These are phyloP conservation scores for Hystrix cristata DNA, from an alignment of 2,113 vertebrate species.

Conservation along the genomic window DNA sequence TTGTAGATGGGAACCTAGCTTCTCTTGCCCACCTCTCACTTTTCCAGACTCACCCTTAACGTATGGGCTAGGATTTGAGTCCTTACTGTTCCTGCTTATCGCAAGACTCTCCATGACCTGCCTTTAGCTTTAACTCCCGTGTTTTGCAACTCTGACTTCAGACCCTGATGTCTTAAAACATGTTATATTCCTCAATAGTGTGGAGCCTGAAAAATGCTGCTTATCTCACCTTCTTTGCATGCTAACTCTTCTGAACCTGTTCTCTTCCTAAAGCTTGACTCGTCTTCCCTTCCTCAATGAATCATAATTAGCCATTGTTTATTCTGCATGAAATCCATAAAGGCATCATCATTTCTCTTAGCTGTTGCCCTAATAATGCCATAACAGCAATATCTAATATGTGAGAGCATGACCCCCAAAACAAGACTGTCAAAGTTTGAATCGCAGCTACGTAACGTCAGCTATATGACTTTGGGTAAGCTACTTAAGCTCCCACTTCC, in stretches of 20 bases:
- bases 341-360: background rate
- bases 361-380: background rate
- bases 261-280: background rate
- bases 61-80: background rate
- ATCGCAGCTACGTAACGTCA: background rate
- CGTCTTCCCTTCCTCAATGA: background rate
- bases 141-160: background rate
- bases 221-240: background rate
- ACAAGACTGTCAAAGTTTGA: background rate
- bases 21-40: background rate
- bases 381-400: background rate
- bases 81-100: background rate
- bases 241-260: background rate
- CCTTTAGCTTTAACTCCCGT: background rate
- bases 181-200: background rate
- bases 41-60: background rate
- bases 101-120: background rate
- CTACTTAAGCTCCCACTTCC: background rate
- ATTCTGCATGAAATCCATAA: background rate
- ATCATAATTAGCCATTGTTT: background rate
- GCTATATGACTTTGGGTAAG: background rate
- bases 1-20: background rate
- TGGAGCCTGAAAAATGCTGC: background rate
- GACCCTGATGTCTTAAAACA: background rate
- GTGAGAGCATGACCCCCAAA: background rate